A percentile compares a stretch with the other conserved stretches of the same genome.
Conservation (phyloP, 2,113 vertebrate species). For the Notothenia coriiceps region DNA sequence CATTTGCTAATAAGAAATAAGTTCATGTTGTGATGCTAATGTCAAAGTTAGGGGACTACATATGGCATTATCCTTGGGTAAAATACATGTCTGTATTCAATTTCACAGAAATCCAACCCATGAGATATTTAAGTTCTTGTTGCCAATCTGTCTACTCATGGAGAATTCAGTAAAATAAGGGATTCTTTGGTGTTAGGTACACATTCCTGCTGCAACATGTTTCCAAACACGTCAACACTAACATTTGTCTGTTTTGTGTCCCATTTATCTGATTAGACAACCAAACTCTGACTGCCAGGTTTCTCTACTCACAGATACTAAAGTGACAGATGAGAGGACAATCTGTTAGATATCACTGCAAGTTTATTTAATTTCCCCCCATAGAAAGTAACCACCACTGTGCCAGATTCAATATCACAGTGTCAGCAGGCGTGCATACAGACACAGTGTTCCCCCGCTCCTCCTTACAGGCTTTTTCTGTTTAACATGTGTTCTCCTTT, state of each 20-base stretch:
- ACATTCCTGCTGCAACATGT: conserved; percentile 8
- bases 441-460: conserved; percentile 7
- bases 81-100: neutral
- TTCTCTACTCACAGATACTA: conserved; percentile 13
- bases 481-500: conserved; percentile 71
- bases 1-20: neutral
- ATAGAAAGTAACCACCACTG: conserved; percentile 7
- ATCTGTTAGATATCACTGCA: conserved; percentile 45
- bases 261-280: conserved; percentile 24
- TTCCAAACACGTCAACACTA: conserved; percentile 16
- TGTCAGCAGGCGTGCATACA: conserved; percentile 31
- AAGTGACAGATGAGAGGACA: conserved; percentile 15
- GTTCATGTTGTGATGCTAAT: too few species aligned
- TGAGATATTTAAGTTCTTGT: neutral
- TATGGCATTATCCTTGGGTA: too few species aligned
- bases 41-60: too few species aligned
- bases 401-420: conserved; percentile 31
- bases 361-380: neutral
- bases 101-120: neutral
- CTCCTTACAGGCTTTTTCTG: conserved; percentile 47
- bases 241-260: conserved; percentile 20
- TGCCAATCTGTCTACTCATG: neutral
- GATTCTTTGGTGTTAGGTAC: neutral
- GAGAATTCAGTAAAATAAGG: neutral
- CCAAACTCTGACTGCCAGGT: neutral